Conservation (phyloP, 1,140 invertebrate species). For the Hylaeus anthracinus region DNA sequence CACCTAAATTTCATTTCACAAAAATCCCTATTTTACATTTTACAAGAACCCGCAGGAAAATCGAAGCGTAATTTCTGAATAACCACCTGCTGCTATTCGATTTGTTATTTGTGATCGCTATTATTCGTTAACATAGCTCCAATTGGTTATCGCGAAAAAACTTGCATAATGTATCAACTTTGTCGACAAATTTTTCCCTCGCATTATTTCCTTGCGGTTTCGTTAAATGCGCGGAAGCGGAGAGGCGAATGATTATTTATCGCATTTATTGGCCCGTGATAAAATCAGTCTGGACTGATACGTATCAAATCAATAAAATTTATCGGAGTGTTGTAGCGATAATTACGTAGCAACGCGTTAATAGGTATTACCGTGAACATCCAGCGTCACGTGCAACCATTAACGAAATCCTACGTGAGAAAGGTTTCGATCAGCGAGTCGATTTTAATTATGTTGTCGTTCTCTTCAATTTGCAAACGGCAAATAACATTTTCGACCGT, state of each 20-base stretch:
- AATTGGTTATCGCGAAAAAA: too few species aligned
- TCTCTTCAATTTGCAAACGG: slow-evolving; percentile 39
- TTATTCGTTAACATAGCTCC: too few species aligned
- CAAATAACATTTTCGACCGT: not conserved
- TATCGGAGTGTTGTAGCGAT: slow-evolving; percentile 44
- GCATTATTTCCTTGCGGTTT: not conserved
- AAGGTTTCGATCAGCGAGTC: slow-evolving; percentile 44
- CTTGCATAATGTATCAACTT: too few species aligned
- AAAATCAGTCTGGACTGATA: slow-evolving; percentile 36
- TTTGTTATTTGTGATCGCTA: too few species aligned
- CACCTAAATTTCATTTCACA: too few species aligned
- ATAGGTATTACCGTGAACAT: slow-evolving; percentile 42
- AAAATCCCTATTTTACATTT: too few species aligned
- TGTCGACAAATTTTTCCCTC: too few species aligned
- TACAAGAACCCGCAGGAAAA: too few species aligned
- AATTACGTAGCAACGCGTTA: slow-evolving; percentile 52
- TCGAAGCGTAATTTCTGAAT: too few species aligned
- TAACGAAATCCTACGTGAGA: slow-evolving; percentile 51
- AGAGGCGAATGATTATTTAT: slow-evolving; percentile 26
- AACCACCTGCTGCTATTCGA: too few species aligned
- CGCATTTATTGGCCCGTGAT: not conserved
- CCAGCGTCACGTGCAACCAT: slow-evolving; percentile 33
- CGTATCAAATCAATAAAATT: slow-evolving; percentile 35
- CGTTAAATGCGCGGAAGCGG: not conserved
- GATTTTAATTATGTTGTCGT: slow-evolving; percentile 46